Conservation (phyloP, 2,888 invertebrate species). For the Athrips mouffetella region DNA sequence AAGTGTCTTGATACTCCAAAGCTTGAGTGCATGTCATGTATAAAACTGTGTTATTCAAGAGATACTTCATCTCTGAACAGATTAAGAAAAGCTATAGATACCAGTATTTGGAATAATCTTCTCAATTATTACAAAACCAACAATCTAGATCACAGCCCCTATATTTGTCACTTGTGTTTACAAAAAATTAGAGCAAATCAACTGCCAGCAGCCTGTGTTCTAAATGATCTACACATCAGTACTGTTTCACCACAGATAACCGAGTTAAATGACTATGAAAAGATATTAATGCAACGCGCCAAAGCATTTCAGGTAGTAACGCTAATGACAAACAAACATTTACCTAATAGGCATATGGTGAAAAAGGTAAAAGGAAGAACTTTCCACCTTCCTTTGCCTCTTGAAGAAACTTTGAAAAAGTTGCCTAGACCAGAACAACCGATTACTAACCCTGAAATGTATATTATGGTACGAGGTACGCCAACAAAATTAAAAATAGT, state of each 20-base stretch:
- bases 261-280: no score
- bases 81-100: conserved; percentile 31
- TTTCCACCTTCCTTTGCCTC: conserved; percentile 41
- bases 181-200: neutral
- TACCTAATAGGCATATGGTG: conserved; percentile 30
- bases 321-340: conserved; percentile 13
- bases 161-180: neutral
- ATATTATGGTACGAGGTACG: conserved; percentile 34
- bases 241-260: no score
- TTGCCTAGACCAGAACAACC: conserved; percentile 32
- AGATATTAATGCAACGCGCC: no score
- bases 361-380: conserved; percentile 25
- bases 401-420: conserved; percentile 39
- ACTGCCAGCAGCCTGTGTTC: neutral
- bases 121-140: conserved; percentile 30
- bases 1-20: conserved; percentile 19
- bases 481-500: conserved; percentile 27
- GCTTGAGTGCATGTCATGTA: no score
- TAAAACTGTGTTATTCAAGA: no score
- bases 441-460: conserved; percentile 33
- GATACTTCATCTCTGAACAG: conserved; percentile 38
- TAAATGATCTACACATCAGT: conserved; percentile 24
- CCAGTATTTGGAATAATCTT: no score
- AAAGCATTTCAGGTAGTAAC: no score
- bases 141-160: conserved; percentile 30